phyloP scores from a whole-genome alignment of 23 tunicate species.

The Phallusia fumigata region DNA sequence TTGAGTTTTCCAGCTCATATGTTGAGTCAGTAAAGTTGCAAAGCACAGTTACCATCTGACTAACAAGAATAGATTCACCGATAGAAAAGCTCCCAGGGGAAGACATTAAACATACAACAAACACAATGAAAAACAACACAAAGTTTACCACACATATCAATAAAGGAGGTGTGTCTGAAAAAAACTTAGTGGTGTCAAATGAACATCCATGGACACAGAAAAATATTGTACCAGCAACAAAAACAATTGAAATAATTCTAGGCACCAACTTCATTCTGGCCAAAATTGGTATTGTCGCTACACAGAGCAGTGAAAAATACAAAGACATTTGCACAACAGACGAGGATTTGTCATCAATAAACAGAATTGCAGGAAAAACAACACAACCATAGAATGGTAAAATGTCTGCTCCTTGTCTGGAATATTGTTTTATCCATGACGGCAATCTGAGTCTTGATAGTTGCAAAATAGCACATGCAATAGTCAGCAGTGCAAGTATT shows the following conservation, averaged over 20 bases:
- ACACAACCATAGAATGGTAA: constrained; percentile 38
- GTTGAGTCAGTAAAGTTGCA: neutral
- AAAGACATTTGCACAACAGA: neutral
- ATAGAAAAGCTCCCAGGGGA: constrained; percentile 41
- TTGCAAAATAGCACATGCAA: neutral
- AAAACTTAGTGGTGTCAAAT: neutral
- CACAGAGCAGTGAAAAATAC: neutral
- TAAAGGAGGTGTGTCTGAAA: neutral
- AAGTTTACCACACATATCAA: neutral
- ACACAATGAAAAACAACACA: constrained; percentile 8
- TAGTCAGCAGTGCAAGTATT: neutral
- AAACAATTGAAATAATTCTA: neutral
- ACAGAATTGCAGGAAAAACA: constrained; percentile 17
- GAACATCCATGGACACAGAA: neutral
- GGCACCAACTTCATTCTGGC: neutral
- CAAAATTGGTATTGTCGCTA: neutral
- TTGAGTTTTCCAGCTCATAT: neutral
- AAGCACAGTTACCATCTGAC: constrained; percentile 29
- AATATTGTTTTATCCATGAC: neutral
- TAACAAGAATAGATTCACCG: constrained; percentile 46
- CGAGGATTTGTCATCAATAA: neutral
- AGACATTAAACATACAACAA: constrained; percentile 22
- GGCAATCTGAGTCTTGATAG: neutral
- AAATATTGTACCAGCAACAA: neutral
- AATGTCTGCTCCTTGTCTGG: neutral